Conservation (phyloP, 2,888 invertebrate species). For the Drosophila mimica region DNA sequence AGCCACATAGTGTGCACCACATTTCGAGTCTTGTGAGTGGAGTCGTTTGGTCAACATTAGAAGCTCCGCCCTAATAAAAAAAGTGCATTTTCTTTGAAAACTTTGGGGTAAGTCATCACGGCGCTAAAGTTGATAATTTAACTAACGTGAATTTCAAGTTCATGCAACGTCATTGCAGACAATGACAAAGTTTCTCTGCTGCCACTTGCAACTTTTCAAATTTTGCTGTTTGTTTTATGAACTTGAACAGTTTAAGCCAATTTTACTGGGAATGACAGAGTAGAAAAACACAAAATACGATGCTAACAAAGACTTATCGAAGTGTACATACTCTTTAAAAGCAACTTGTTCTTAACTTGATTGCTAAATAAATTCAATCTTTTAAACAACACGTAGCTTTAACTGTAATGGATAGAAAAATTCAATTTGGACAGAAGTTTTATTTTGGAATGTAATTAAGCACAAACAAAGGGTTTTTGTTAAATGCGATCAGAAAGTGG, state of each 20-base stretch:
- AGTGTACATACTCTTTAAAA: conserved; percentile 18
- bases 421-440: neutral
- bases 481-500: neutral
- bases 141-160: conserved; percentile 70
- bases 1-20: conserved; percentile 24
- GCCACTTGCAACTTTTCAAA: conserved; percentile 64
- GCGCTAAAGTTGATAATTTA: conserved; percentile 56
- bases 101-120: conserved; percentile 31
- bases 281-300: neutral
- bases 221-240: conserved; percentile 59
- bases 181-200: conserved; percentile 51
- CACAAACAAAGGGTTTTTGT: neutral
- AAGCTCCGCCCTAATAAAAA: conserved; percentile 16
- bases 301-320: conserved; percentile 1
- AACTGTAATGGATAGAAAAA: no score
- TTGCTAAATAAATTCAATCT: neutral
- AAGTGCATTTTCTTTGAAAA: conserved; percentile 24
- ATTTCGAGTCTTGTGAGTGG: conserved; percentile 4
- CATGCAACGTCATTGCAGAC: conserved; percentile 50
- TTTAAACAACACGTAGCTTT: neutral
- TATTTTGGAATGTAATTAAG: neutral
- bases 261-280: conserved; percentile 39
- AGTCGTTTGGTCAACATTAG: conserved; percentile 1
- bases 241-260: conserved; percentile 63
- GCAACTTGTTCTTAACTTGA: neutral